A percentile compares a stretch with the other conserved stretches of the same genome.
Conservation (phyloP, 1,140 invertebrate species). For the Drosophila fuyamai region DNA sequence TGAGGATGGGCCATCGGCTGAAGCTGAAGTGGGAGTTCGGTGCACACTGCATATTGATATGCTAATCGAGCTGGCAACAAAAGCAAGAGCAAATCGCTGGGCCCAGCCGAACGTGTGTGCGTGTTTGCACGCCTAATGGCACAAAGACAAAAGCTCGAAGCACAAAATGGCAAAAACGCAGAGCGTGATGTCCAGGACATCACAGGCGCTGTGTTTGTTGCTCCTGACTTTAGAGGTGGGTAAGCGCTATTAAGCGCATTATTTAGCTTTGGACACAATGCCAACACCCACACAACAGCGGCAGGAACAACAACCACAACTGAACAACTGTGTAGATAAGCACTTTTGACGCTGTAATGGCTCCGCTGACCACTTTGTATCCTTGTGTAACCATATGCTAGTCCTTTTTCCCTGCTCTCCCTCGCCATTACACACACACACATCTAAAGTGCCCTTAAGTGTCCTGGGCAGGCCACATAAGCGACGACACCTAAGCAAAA, state of each 20-base stretch:
- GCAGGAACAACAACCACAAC: slow-evolving; percentile 30
- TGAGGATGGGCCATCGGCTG: not conserved
- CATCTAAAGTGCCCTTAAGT: slow-evolving; percentile 80
- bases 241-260: slow-evolving; percentile 78
- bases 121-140: slow-evolving; percentile 67
- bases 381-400: slow-evolving; percentile 43
- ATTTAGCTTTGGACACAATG: slow-evolving; percentile 63
- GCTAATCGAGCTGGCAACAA: slow-evolving; percentile 69
- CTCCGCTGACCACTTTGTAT: slow-evolving; percentile 67
- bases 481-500: slow-evolving; percentile 77
- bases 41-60: slow-evolving; percentile 74
- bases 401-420: slow-evolving; percentile 13
- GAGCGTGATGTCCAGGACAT: slow-evolving; percentile 44
- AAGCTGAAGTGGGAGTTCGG: not conserved
- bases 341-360: slow-evolving; percentile 67
- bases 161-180: slow-evolving; percentile 71
- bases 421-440: slow-evolving; percentile 21
- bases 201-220: slow-evolving; percentile 9
- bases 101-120: slow-evolving; percentile 17
- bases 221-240: slow-evolving; percentile 51
- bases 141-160: slow-evolving; percentile 66
- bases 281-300: slow-evolving; percentile 40
- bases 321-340: slow-evolving; percentile 66
- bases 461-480: slow-evolving; percentile 74
- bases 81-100: slow-evolving; percentile 22